Evolutionary conservation across 2,797 vertebrate species (phyloP), one percentile per base, ranked within the genome.

Genomic region (Cryptoprocta ferox): DNA sequence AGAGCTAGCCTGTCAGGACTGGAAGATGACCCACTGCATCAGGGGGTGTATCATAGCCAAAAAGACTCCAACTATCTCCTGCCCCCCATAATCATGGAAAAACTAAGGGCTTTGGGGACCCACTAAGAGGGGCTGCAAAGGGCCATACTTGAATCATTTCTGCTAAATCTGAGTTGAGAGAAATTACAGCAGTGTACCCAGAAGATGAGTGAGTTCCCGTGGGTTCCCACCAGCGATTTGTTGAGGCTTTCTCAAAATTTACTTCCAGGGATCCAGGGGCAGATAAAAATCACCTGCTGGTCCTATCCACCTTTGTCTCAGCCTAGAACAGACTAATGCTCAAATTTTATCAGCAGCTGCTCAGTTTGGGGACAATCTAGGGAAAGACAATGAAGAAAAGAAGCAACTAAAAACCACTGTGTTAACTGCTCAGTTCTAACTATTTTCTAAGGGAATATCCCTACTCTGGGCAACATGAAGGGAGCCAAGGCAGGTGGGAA

Each of bases 371-470:
- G 56, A 63, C 42, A 42, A 65, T 50, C 42, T 53, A 89, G 65
- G 63, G 65, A 94, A 89, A 82, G 85, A 73, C 2, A 32, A 59
- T 9, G 65, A 66, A 87, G 65, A 81, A 94, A 66, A 87, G 65
- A 81, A 94, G 76, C 66, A 88, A 87, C 81, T 65, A 88, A 81
- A 89, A 50, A 39, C n/a, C 19, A 53, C 42, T 88, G n/a, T 81
- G 56, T 88, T 39, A 61, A 35, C 53, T 71, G 45, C 85, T 73
- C 35, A 16, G n/a, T 88, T 39, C 39, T 26, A 79, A 63, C 65
- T 65, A 73, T 75, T 75, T 89, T 82, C 48, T 56, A 56, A 93
- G 37, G 81, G 61, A 86, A 45, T 63, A 61, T 35, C 0, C 63
- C 18, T 88, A 81, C 42, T 59, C 45, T 63, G 42, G 53, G 71